Base-by-base conservation (phyloP, 2,888 invertebrate genomes). In the Macrosiphum euphorbiae region DNA sequence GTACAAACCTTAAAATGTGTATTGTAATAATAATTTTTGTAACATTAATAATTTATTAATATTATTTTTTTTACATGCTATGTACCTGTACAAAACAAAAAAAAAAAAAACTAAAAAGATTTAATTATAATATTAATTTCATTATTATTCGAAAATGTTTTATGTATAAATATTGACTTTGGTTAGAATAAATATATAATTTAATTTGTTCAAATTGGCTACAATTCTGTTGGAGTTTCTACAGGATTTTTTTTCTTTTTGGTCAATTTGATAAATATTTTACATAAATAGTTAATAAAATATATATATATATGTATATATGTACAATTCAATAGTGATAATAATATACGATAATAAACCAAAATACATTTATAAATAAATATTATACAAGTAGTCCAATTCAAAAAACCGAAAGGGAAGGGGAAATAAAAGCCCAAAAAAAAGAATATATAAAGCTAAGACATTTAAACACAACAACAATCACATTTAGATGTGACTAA, bases 151-250 rank as follows among this genome's bases (percentile, higher is more conserved):
- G 24, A 94, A 94, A 93, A 85, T 28, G 47, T 86, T 88, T 92
- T 86, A 94, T 94, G 94, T 94, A 94, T 94, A 90, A 93, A 89
- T 93, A 93, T 89, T 90, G 90, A 94, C 94, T 94, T 94, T 94
- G 90, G 94, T 90, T 94, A 90, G 90, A 93, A 90, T 92, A 92
- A 90, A 90, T 90, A 94, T 94, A 90, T 94, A 94, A 90, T 90
- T 86, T 94, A 90, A 94, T 94, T 94, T 94, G 94, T 94, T 94
- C 94, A 90, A 94, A 90, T 94, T 94, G 94, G 94, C 94, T 94
- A 94, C 94, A 94, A 86, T 88, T 86, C 50, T 90, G 61, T 94
- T 61, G 86, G 50, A 61, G 50, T 85, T 94, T 94, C 93, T 93
- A 93, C 89, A 93, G 93, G 93, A 89, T 67, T 93, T 47, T 52